phyloP scores from a whole-genome alignment of 1,140 invertebrate genomes.

The Eumeta japonica region DNA sequence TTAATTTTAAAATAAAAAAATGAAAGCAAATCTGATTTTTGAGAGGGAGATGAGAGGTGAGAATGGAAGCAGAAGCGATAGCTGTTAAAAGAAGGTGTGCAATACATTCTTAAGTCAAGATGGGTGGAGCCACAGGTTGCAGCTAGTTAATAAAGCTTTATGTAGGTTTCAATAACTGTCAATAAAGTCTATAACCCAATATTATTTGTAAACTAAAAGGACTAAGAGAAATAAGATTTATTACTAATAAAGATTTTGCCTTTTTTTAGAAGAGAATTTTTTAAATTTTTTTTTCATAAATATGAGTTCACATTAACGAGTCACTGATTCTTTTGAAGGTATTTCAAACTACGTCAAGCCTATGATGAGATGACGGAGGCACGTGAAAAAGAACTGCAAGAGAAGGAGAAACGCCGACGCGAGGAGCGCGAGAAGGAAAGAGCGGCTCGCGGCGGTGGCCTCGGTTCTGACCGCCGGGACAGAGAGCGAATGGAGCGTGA shows the following conservation, averaged over 20 bases:
- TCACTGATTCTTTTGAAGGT: conserved; percentile 29
- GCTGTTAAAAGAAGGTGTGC: no score
- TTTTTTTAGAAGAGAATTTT: background rate
- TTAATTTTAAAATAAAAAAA: background rate
- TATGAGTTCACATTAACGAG: background rate
- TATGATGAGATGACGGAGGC: conserved; percentile 64
- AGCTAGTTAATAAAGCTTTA: no score
- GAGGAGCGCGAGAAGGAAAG: conserved; percentile 61
- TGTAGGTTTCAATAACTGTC: no score
- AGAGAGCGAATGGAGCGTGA: conserved; percentile 43
- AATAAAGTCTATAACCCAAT: no score
- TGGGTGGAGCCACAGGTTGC: no score
- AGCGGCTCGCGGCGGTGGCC: conserved; percentile 43
- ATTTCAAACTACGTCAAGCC: conserved; percentile 64
- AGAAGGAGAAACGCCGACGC: conserved; percentile 64
- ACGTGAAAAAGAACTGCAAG: conserved; percentile 66
- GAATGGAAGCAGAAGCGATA: background rate
- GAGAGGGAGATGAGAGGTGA: background rate
- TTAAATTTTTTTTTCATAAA: background rate
- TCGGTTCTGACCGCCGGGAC: conserved; percentile 42
- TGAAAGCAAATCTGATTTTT: background rate
- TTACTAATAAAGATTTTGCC: background rate
- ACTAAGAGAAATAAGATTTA: background rate
- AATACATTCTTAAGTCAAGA: no score
- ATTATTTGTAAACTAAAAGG: no score